phyloP scores from a whole-genome alignment of 2,888 invertebrate genomes.

The Lepeophtheirus nordmannii region DNA sequence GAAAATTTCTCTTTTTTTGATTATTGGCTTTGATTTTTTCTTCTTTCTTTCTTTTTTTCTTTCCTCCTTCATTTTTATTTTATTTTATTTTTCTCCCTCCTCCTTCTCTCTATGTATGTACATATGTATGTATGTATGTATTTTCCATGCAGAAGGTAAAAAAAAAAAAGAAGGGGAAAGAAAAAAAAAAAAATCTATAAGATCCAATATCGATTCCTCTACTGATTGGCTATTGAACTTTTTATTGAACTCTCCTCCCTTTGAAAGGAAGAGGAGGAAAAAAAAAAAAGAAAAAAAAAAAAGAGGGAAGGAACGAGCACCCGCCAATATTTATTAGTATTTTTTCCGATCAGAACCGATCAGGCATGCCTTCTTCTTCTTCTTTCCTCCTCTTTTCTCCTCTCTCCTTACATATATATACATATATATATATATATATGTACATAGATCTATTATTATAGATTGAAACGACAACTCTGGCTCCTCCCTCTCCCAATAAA shows the following conservation, averaged over 20 bases:
- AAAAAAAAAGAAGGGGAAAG: background rate
- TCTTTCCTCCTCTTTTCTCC: background rate
- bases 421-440: too few species aligned
- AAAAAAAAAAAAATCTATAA: background rate
- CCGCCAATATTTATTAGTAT: conserved; percentile 8
- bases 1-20: conserved; percentile 2
- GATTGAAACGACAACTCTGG: background rate
- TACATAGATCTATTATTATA: conserved; percentile 1
- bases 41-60: background rate
- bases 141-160: background rate
- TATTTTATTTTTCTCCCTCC: background rate
- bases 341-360: conserved; percentile 8
- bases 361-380: conserved; percentile 7
- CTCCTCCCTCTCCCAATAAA: background rate
- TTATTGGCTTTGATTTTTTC: background rate
- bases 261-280: background rate
- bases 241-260: background rate
- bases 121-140: too few species aligned
- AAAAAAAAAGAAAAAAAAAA: background rate
- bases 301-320: background rate
- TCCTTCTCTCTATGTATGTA: background rate
- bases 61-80: background rate
- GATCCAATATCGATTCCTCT: conserved; percentile 1
- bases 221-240: conserved; percentile 6
- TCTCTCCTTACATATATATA: background rate